These are phyloP conservation scores for Plebejus argus DNA, from an alignment of 2,888 invertebrate species.

Conservation along the genomic window DNA sequence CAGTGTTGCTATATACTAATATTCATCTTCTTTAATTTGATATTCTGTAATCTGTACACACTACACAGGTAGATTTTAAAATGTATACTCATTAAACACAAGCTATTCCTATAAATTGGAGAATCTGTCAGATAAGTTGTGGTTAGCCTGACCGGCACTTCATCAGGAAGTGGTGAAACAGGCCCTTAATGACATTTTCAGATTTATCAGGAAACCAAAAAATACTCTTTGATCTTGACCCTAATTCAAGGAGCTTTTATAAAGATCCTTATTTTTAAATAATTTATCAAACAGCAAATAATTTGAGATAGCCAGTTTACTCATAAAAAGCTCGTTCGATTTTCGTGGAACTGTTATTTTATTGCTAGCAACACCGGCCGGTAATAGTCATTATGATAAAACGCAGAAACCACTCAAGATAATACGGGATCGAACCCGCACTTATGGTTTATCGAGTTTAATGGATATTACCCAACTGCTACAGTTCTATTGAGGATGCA, in stretches of 20 bases:
- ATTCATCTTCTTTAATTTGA: not conserved
- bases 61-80: not conserved
- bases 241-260: not conserved
- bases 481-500: conserved; percentile 7
- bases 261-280: not conserved
- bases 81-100: too few relatives aligned
- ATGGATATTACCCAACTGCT: conserved; percentile 35
- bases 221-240: not conserved
- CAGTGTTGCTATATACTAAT: not conserved
- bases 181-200: not conserved
- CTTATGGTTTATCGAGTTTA: conserved; percentile 41
- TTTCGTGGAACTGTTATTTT: conserved; percentile 11
- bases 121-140: too few relatives aligned
- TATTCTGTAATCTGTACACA: not conserved
- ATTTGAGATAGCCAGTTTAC: not conserved
- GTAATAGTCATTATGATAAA: conserved; percentile 42
- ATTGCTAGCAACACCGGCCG: conserved; percentile 29
- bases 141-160: too few relatives aligned
- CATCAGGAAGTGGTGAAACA: too few relatives aligned
- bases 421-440: conserved; percentile 41
- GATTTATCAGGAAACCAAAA: not conserved
- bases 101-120: too few relatives aligned
- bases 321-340: not conserved
- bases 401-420: conserved; percentile 41
- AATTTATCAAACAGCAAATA: not conserved